Conservation (phyloP, 2,888 invertebrate species). For the Eurytoma californica region DNA sequence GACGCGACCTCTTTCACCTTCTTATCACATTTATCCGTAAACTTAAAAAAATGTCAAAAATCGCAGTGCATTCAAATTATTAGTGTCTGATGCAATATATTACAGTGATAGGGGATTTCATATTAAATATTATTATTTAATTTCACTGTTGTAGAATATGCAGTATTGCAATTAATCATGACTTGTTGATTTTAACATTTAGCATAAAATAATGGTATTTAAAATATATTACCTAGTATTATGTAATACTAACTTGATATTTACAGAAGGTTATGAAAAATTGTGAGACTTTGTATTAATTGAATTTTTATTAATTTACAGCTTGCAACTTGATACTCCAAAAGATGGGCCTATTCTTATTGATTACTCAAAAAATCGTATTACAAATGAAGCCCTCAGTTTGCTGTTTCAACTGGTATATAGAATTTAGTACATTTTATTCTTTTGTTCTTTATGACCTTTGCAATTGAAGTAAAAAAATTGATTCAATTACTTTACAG, state of each 20-base stretch:
- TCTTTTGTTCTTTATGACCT: conserved; percentile 15
- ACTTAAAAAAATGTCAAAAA: conserved; percentile 14
- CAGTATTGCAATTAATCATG: not conserved
- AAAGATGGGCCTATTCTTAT: conserved; percentile 93
- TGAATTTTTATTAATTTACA: conserved; percentile 69
- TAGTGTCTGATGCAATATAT: conserved; percentile 27
- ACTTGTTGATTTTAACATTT: not conserved
- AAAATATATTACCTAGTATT: not conserved
- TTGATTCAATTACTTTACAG: conserved; percentile 68
- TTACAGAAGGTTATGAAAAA: conserved; percentile 25
- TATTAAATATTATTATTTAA: not conserved
- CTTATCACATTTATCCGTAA: not conserved
- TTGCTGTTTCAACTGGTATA: conserved; percentile 89
- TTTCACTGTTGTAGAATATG: no score
- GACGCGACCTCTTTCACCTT: conserved; percentile 63
- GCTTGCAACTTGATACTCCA: conserved; percentile 85
- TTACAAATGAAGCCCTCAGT: conserved; percentile 85
- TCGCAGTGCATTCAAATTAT: not conserved
- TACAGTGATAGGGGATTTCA: not conserved
- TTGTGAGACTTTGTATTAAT: conserved; percentile 21
- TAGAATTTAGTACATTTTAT: conserved; percentile 65
- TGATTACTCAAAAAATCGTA: conserved; percentile 97
- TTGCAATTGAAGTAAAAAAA: conserved; percentile 21
- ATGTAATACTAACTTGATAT: conserved; percentile 32
- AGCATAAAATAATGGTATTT: not conserved